Evolutionary conservation across 2,113 vertebrate genomes (phyloP), one percentile per base, ranked within the genome.

Genomic region (Podarcis cretensis): DNA sequence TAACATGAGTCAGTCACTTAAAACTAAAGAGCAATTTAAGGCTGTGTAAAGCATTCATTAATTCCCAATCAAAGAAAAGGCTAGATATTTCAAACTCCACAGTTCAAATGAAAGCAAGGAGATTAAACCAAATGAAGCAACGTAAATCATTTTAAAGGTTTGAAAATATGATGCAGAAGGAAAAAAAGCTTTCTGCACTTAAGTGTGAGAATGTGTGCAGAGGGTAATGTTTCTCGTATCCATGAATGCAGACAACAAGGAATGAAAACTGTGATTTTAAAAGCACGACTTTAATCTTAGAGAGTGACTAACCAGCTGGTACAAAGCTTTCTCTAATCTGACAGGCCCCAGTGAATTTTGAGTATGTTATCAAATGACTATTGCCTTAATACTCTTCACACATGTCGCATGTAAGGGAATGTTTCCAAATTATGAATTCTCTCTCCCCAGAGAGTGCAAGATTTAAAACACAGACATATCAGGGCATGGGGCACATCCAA

Each of bases 1-100:
- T 90, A 93, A 92, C 35, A 65, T 93, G 89, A 96, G 80, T 95
- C 89, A 93, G 90, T 92, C 65, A 79, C 83, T 93, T 90, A 93
- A 73, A 95, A 96, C 84, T 91, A 84, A 95, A 94, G 90, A 94
- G 90, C 92, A 94, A 68, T 90, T 96, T 94, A 94, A 93, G 74
- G 32, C 88, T 93, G 40, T 89, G 48, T 93, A 95, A 96, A 95
- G 92, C 77, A 92, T 87, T 92, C 93, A 95, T 96, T 96, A 95
- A 91, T 91, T 95, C 91, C 90, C 92, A 93, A 89, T 91, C 87
- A 94, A 94, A 95, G 81, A 92, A 92, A 86, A 95, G 87, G 89
- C 20, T 85, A 94, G 81, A 73, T 90, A 93, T 93, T 90, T 96
- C 87, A 92, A 94, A 90, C 30, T 94, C 40, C 89, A 48, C 90